phyloP scores from a whole-genome alignment of 2,113 vertebrate genomes.

The Poecilia latipinna region DNA sequence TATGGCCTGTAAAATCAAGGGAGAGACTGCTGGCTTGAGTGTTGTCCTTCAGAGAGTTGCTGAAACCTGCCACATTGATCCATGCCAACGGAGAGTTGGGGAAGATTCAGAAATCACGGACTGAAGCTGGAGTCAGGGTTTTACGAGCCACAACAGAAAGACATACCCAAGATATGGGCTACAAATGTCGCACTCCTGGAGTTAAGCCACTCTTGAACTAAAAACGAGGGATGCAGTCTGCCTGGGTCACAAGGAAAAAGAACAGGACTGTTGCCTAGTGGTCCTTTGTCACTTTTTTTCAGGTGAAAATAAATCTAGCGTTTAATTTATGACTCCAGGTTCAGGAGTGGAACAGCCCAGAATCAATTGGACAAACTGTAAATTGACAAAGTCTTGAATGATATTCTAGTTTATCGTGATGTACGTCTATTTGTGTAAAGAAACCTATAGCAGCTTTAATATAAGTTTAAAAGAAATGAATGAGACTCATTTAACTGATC shows the following conservation, averaged over 20 bases:
- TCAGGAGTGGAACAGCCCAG: not conserved
- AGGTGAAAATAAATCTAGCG: not conserved
- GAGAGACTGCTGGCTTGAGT: not conserved
- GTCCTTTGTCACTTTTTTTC: not conserved
- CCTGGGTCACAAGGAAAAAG: not conserved
- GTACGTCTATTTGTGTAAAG: not conserved
- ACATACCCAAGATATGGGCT: not conserved
- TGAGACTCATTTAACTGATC: not conserved
- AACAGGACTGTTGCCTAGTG: not conserved
- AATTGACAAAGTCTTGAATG: not conserved
- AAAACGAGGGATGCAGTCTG: not conserved
- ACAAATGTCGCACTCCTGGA: not conserved
- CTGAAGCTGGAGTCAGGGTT: not conserved
- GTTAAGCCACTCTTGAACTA: not conserved
- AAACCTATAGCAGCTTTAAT: not conserved
- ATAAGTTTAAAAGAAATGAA: not conserved
- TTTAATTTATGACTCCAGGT: not conserved
- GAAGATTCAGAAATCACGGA: not conserved
- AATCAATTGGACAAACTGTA: not conserved
- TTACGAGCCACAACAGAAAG: not conserved
- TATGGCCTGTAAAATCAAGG: not conserved
- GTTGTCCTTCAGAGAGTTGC: not conserved
- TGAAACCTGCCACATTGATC: not conserved
- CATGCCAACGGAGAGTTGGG: not conserved
- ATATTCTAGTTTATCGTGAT: not conserved